Conservation (phyloP, 2,113 vertebrate species). For the Cisticola juncidis region DNA sequence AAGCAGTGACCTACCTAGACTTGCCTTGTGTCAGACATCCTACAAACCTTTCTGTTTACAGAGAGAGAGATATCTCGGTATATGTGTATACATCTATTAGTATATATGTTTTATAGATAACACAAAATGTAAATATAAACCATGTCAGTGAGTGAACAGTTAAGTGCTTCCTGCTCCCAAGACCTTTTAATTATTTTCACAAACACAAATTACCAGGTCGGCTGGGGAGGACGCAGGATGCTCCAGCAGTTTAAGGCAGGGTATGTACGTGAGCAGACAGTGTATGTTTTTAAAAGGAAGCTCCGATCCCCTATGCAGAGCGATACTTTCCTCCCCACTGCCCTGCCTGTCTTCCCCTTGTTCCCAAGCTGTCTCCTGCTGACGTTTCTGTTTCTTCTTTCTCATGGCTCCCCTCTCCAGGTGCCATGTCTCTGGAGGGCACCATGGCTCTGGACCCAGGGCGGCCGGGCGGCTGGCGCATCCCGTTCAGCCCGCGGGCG, state of each 20-base stretch:
- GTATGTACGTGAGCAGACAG: not conserved
- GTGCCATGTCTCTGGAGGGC: not conserved
- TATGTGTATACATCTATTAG: not conserved
- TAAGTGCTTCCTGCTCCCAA: not conserved
- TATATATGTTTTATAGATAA: not conserved
- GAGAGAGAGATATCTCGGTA: not conserved
- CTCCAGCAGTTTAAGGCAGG: not conserved
- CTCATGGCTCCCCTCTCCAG: constrained; percentile 7
- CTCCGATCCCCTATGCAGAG: rapidly evolving
- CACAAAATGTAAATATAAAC: not conserved
- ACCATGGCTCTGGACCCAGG: not conserved
- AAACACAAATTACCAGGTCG: not conserved
- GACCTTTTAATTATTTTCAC: not conserved
- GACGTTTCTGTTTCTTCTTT: not conserved
- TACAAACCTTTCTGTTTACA: not conserved
- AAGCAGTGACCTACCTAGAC: not conserved
- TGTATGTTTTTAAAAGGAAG: not conserved
- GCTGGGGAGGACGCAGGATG: not conserved
- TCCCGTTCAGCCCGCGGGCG: constrained; percentile 58
- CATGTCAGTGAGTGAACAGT: not conserved
- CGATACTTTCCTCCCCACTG: not conserved
- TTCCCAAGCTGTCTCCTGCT: not conserved
- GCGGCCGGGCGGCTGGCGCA: constrained; percentile 51
- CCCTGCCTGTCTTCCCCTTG: not conserved
- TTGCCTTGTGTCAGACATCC: not conserved